Percentiles rank a stretch among this genome's conserved stretches.
phyloP scores from a whole-genome alignment of 2,797 vertebrate genomes.

The Acanthurus lineatus region DNA sequence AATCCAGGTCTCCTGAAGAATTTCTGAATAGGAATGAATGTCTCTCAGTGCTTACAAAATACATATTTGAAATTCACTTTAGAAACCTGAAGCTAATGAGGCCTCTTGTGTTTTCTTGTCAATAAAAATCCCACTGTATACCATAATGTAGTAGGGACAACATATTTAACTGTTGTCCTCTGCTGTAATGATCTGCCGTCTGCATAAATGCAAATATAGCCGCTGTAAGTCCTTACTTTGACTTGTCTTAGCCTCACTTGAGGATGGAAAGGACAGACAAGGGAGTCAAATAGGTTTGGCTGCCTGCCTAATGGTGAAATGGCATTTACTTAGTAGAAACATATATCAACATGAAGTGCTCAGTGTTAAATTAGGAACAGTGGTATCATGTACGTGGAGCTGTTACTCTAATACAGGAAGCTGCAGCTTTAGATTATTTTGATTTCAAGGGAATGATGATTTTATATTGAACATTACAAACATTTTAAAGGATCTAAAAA shows the following conservation, averaged over 20 bases:
- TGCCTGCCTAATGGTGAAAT: slow-evolving; percentile 53
- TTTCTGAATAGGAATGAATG: slow-evolving; percentile 13
- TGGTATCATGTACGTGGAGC: not conserved
- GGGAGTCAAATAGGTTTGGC: slow-evolving; percentile 55
- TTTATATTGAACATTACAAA: not conserved
- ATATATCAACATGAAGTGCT: slow-evolving; percentile 48
- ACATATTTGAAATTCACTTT: not conserved
- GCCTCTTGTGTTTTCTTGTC: not conserved
- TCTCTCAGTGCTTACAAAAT: slow-evolving; percentile 4
- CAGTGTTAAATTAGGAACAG: slow-evolving; percentile 16
- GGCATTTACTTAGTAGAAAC: slow-evolving; percentile 32
- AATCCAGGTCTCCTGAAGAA: not conserved
- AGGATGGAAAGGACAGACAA: slow-evolving; percentile 40
- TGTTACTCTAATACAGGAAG: not conserved
- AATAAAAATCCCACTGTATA: not conserved
- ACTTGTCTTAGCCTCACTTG: slow-evolving; percentile 38
- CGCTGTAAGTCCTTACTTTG: slow-evolving; percentile 2
- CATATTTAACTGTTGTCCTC: not conserved
- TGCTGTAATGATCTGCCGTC: slow-evolving; percentile 27
- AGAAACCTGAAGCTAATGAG: not conserved
- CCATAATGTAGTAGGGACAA: not conserved
- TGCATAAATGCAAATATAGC: slow-evolving; percentile 28
- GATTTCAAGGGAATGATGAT: not conserved
- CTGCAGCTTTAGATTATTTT: not conserved
- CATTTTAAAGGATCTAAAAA: not conserved